These are phyloP conservation scores for Meles meles DNA, from an alignment of 2,113 vertebrate genomes.

Conservation along the genomic window DNA sequence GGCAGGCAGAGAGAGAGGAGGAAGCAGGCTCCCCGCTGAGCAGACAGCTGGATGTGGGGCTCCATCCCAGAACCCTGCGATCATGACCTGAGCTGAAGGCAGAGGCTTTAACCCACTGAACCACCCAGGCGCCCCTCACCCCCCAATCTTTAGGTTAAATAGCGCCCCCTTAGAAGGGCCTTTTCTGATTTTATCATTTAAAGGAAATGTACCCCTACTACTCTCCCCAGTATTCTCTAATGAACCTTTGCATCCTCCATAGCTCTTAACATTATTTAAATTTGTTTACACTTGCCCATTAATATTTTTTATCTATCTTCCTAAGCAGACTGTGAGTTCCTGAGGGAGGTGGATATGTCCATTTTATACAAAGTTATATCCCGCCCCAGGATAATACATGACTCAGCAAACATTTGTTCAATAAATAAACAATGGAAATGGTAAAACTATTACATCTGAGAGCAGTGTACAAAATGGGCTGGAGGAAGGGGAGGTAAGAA, in stretches of 20 bases:
- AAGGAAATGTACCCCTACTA: not conserved
- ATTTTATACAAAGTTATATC: slow-evolving; percentile 1
- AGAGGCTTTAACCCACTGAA: too few species aligned
- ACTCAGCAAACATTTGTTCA: not conserved
- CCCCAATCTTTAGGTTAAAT: slow-evolving; percentile 9
- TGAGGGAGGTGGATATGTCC: not conserved
- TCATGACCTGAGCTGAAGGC: too few species aligned
- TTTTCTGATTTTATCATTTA: not conserved
- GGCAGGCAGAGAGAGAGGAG: too few species aligned
- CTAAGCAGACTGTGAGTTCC: not conserved
- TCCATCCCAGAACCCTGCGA: too few species aligned
- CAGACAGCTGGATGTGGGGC: too few species aligned
- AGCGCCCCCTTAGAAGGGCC: not conserved
- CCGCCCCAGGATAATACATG: not conserved
- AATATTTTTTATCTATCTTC: not conserved
- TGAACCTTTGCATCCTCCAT: not conserved
- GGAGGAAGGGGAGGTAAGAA: not conserved
- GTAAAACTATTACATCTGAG: slow-evolving; percentile 18
- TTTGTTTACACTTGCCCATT: not conserved
- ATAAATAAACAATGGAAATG: not conserved
- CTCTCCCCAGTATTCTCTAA: not conserved
- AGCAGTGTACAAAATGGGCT: not conserved
- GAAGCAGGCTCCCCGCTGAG: too few species aligned
- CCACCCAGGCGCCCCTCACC: too few species aligned
- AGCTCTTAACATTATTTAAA: not conserved